Evolutionary conservation across 2,888 invertebrate genomes (phyloP), one percentile per base, ranked within the genome.

Genomic region (Aethes cnicana): DNA sequence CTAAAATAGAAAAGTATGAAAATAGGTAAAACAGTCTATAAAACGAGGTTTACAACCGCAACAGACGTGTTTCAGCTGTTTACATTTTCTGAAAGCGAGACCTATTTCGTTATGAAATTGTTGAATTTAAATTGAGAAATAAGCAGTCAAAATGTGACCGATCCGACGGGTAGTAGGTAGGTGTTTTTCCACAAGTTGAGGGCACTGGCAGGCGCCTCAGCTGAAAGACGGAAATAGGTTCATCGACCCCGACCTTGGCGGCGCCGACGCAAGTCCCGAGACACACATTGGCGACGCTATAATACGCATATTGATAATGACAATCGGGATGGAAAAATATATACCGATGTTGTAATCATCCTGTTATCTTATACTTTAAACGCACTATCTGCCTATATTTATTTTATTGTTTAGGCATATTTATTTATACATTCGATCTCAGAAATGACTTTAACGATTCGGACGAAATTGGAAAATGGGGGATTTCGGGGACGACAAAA

Each of bases 181-280:
- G 47, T 54, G 44, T 50, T 54, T 54, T 54, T 54, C 49, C 54
- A 50, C 54, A 39, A 36, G 37, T 21, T 43, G 47, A 32, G 46
- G 35, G 47, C 47, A 52, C 20, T 41, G 52, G 25, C 35, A 21
- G 44, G 56, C 54, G 54, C 53, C 47, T 50, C 32, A 25, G 23
- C 74, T 70, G 68, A 80, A 81, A 81, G 72, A 77, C 79, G 82
- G 75, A 82, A 81, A 78, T 76, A 75, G 68, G 87, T 85, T 86
- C 84, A 84, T 72, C 59, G 81, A 83, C 79, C 84, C 73, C 78
- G 82, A 87, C 87, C 87, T 87, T 87, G 87, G 63, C 72, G 77
- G 68, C 72, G 74, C 66, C 77, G 77, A 72, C 76, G 75, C 36
- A 44, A 43, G 50, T 32, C 42, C 18, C 30, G 28, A 36, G 17